A percentile compares a stretch with the other conserved stretches of the same genome.
Evolutionary conservation across 1,140 invertebrate genomes (phyloP).

Genomic region (Panagrolaimus sp.): DNA sequence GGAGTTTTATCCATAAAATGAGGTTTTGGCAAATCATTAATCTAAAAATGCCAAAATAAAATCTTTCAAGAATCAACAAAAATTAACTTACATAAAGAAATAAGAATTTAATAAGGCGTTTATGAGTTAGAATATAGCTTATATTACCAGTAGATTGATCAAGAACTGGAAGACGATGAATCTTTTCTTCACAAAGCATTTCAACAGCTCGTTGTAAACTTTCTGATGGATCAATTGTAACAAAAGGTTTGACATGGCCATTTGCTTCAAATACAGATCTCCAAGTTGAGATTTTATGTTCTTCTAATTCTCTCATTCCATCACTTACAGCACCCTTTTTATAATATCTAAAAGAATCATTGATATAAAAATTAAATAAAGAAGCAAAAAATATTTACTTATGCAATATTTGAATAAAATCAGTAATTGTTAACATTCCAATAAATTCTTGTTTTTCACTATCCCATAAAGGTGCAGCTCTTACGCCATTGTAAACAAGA

Average conservation of each 20-base stretch:
- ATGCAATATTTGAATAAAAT: constrained; percentile 87
- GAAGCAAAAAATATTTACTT: constrained; percentile 36
- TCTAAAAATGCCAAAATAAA: constrained; percentile 28
- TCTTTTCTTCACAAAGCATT: constrained; percentile 63
- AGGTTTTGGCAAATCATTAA: constrained; percentile 46
- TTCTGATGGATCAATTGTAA: constrained; percentile 54
- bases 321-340: constrained; percentile 45
- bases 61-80: not conserved
- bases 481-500: constrained; percentile 91
- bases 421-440: constrained; percentile 97
- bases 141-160: constrained; percentile 90
- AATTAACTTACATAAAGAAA: constrained; percentile 87
- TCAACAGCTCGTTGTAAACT: constrained; percentile 56
- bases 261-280: constrained; percentile 63
- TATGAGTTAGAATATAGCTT: constrained; percentile 95
- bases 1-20: constrained; percentile 53
- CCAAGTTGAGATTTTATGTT: constrained; percentile 93
- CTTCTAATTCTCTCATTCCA: constrained; percentile 73
- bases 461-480: constrained; percentile 96
- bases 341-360: constrained; percentile 48
- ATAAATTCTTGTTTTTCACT: constrained; percentile 79
- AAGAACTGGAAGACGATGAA: constrained; percentile 93
- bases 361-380: not conserved
- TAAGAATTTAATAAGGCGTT: constrained; percentile 92
- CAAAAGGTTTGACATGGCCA: constrained; percentile 46